Conservation (phyloP, 2,888 invertebrate species). For the Ctena decussata region DNA sequence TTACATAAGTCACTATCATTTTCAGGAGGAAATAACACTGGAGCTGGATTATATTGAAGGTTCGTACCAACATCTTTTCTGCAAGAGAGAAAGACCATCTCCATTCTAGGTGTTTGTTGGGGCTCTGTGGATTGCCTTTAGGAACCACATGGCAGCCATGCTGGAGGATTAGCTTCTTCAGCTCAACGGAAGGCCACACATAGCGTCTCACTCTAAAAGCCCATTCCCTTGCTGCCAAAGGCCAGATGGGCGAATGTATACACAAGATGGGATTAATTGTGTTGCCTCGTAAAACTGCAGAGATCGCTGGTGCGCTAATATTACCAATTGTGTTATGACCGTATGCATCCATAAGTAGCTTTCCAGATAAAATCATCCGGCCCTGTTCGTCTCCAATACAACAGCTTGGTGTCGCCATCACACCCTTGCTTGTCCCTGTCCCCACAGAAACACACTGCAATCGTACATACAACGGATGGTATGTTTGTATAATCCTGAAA, state of each 20-base stretch:
- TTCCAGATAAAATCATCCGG: constrained; percentile 62
- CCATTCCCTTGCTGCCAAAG: constrained; percentile 63
- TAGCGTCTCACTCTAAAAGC: constrained; percentile 57
- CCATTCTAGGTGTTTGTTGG: constrained; percentile 63
- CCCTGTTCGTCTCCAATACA: constrained; percentile 64
- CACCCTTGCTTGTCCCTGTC: constrained; percentile 43
- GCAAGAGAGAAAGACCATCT: constrained; percentile 64
- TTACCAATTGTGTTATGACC: constrained; percentile 46
- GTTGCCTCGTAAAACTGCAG: constrained; percentile 41
- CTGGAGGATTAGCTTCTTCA: constrained; percentile 62
- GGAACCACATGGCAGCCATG: constrained; percentile 66
- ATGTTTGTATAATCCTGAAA: constrained; percentile 63
- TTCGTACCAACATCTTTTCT: constrained; percentile 60
- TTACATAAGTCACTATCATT: constrained; percentile 52
- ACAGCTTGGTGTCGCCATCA: constrained; percentile 57
- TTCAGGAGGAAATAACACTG: constrained; percentile 64
- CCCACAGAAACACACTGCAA: constrained; percentile 63
- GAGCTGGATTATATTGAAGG: constrained; percentile 52
- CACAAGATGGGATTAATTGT: constrained; percentile 51
- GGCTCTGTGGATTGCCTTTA: constrained; percentile 57
- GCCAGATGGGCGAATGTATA: constrained; percentile 65
- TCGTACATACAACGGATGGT: constrained; percentile 56
- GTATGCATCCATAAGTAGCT: constrained; percentile 59
- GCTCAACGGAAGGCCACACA: constrained; percentile 62
- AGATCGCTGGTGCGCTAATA: constrained; percentile 50